phyloP scores from a whole-genome alignment of 2,888 invertebrate species.

The Anarsia innoxiella region DNA sequence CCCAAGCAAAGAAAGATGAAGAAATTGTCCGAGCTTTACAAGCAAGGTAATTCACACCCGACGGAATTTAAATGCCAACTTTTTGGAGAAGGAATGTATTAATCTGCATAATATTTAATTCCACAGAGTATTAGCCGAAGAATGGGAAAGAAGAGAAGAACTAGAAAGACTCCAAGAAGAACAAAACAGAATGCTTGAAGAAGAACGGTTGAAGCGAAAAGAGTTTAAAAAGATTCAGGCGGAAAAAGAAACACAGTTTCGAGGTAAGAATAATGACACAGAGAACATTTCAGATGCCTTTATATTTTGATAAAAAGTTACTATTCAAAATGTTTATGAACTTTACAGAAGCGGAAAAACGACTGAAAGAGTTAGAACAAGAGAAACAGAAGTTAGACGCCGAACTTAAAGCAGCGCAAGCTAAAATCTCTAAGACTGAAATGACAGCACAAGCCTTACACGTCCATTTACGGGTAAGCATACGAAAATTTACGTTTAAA shows the following conservation, averaged over 20 bases:
- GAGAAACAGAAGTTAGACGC: conserved; percentile 81
- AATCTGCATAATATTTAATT: not conserved
- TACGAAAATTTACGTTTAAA: not conserved
- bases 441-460: conserved; percentile 63
- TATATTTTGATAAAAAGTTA: too few relatives aligned
- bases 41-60: conserved; percentile 60
- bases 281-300: not conserved
- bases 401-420: conserved; percentile 80
- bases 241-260: conserved; percentile 80
- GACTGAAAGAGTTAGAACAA: conserved; percentile 80
- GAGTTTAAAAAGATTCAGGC: conserved; percentile 83
- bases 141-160: conserved; percentile 89
- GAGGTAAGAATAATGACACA: conserved; percentile 58
- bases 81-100: not conserved
- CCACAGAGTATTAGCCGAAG: conserved; percentile 82
- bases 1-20: conserved; percentile 88
- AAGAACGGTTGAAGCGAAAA: conserved; percentile 83
- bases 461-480: conserved; percentile 55
- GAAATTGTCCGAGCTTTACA: conserved; percentile 84
- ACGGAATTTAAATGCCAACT: not conserved
- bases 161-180: conserved; percentile 86
- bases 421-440: conserved; percentile 81
- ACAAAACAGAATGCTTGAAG: conserved; percentile 81
- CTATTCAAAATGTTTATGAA: too few relatives aligned
- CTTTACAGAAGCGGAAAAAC: conserved; percentile 79